Percentiles rank a stretch among this genome's conserved stretches.
Conservation (phyloP, 2,888 invertebrate genomes). For the Proisotoma minuta region DNA sequence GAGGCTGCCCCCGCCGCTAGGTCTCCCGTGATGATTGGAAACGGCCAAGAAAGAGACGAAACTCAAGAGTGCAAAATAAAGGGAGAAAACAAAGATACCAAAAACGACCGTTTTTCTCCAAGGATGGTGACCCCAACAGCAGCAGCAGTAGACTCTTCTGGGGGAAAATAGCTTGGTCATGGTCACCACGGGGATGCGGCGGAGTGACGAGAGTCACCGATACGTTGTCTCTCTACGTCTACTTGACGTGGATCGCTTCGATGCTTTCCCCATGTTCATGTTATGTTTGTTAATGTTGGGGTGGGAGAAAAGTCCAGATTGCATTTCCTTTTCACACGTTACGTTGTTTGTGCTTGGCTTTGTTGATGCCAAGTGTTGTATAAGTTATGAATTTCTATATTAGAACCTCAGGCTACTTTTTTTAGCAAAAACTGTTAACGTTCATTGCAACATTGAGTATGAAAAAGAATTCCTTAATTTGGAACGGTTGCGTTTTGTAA, state of each 20-base stretch:
- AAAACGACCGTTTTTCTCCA: slow-evolving; percentile 45
- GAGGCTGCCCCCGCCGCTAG: slow-evolving; percentile 9
- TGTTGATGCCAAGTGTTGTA: too few relatives aligned
- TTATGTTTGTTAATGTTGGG: too few relatives aligned
- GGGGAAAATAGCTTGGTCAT: slow-evolving; percentile 44
- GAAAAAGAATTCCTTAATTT: too few relatives aligned
- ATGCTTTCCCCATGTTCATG: background rate
- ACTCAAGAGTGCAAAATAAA: slow-evolving; percentile 45
- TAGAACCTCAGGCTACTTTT: too few relatives aligned
- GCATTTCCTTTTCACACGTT: too few relatives aligned
- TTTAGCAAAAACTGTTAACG: too few relatives aligned
- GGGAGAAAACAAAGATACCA: slow-evolving; percentile 43
- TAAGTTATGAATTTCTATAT: too few relatives aligned
- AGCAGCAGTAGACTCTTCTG: slow-evolving; percentile 35
- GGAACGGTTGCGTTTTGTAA: too few relatives aligned
- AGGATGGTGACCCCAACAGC: slow-evolving; percentile 30
- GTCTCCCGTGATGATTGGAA: slow-evolving; percentile 35
- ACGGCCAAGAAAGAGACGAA: slow-evolving; percentile 45
- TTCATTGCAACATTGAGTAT: too few relatives aligned
- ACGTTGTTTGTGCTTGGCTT: too few relatives aligned
- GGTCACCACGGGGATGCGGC: slow-evolving; percentile 1
- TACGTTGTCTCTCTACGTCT: background rate
- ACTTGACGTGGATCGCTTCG: background rate
- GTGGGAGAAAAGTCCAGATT: too few relatives aligned
- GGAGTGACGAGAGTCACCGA: slow-evolving; percentile 8